These are phyloP conservation scores for Macrocentrus cingulum DNA, from an alignment of 1,140 invertebrate genomes.

Conservation along the genomic window DNA sequence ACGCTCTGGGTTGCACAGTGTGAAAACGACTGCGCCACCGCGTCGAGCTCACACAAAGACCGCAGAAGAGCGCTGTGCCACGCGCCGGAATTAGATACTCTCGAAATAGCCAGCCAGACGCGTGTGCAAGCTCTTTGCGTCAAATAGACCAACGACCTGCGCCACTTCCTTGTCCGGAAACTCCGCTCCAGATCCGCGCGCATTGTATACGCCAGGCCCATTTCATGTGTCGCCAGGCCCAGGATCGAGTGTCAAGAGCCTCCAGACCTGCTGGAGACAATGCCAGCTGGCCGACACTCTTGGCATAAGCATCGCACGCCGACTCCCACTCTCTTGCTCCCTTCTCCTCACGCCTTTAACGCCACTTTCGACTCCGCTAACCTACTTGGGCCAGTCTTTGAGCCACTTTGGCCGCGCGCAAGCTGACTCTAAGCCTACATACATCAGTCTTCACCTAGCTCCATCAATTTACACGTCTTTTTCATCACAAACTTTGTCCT, in stretches of 20 bases:
- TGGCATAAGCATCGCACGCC: too few relatives aligned
- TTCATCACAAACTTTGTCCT: too few relatives aligned
- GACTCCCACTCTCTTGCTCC: slow-evolving; percentile 7
- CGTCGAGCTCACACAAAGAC: slow-evolving; percentile 6
- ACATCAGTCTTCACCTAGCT: neutral
- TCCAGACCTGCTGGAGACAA: too few relatives aligned
- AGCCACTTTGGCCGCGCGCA: slow-evolving; percentile 41
- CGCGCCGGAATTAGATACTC: slow-evolving; percentile 49
- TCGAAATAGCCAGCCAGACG: slow-evolving; percentile 45
- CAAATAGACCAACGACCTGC: slow-evolving; percentile 14
- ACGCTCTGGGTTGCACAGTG: slow-evolving; percentile 1
- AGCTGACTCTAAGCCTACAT: slow-evolving; percentile 11
- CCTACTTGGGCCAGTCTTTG: slow-evolving; percentile 53
- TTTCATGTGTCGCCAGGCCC: too few relatives aligned
- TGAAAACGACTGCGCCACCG: slow-evolving; percentile 21
- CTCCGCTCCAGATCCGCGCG: slow-evolving; percentile 8
- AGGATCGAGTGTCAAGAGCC: too few relatives aligned
- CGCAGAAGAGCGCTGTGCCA: slow-evolving; percentile 50
- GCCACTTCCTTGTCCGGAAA: slow-evolving; percentile 9
- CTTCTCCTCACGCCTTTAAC: slow-evolving; percentile 18
- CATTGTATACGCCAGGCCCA: too few relatives aligned
- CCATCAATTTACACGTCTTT: slow-evolving; percentile 8
- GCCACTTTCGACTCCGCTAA: slow-evolving; percentile 56
- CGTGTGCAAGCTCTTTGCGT: neutral
- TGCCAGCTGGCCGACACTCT: too few relatives aligned